Percentiles rank a stretch among this genome's conserved stretches.
Evolutionary conservation across 1,140 invertebrate species (phyloP).

Genomic region (Drosophila navojoa): DNA sequence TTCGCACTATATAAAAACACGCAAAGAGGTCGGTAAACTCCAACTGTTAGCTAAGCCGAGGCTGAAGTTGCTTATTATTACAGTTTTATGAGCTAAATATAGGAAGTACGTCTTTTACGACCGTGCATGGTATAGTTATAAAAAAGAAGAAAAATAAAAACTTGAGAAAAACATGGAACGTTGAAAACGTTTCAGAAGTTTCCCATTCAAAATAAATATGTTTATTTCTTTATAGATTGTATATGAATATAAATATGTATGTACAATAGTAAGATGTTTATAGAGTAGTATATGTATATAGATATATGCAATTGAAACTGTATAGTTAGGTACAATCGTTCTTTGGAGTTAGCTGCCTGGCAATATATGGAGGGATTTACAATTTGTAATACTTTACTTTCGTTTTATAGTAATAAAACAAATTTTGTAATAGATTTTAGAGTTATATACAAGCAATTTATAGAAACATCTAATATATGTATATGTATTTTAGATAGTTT

Average conservation of each 20-base stretch:
- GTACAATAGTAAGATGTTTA: neutral
- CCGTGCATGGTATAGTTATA: no score
- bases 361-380: neutral
- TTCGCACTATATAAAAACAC: neutral
- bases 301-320: neutral
- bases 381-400: neutral
- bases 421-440: no score
- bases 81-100: slow-evolving; percentile 1
- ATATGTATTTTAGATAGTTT: no score
- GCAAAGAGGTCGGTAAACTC: slow-evolving; percentile 7
- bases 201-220: slow-evolving; percentile 1
- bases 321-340: neutral
- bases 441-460: no score
- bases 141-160: neutral
- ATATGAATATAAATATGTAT: neutral
- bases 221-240: neutral
- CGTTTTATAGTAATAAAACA: no score
- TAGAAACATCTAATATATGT: no score
- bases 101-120: slow-evolving; percentile 13
- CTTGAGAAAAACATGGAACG: neutral
- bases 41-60: neutral
- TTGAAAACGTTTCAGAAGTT: neutral
- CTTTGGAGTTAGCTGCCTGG: no score
- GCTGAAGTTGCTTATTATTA: neutral
- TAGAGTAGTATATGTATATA: neutral